These are phyloP conservation scores for Eidolon helvum DNA, from an alignment of 2,113 vertebrate genomes.

Conservation along the genomic window DNA sequence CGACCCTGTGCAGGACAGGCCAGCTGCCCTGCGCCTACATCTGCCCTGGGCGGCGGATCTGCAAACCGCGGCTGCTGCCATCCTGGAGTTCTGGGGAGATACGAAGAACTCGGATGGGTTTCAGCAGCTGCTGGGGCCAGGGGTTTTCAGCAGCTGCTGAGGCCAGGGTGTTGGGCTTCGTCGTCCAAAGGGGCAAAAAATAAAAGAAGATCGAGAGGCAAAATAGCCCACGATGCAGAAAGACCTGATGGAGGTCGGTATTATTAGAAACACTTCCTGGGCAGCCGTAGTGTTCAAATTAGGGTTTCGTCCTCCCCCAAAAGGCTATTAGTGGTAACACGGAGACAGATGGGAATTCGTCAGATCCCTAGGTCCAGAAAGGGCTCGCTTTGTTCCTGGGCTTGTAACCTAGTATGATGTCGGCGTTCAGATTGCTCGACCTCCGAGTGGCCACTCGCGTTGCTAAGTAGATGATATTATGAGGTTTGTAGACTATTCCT, in stretches of 20 bases:
- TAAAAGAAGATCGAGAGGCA: neutral
- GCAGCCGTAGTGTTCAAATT: neutral
- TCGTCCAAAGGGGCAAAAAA: neutral
- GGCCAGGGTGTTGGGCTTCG: neutral
- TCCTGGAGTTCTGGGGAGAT: slow-evolving; percentile 56
- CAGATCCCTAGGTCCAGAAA: neutral
- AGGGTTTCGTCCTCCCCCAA: neutral
- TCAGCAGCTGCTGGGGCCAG: too few relatives aligned
- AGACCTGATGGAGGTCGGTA: neutral
- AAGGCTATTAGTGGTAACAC: neutral
- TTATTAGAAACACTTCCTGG: neutral
- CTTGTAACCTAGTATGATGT: neutral
- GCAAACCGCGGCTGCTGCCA: neutral
- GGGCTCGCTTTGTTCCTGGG: neutral
- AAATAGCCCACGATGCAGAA: neutral
- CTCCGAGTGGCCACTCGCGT: neutral
- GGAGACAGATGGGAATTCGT: neutral
- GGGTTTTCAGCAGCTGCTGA: slow-evolving; percentile 40
- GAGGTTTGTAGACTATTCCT: neutral
- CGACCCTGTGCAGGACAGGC: neutral
- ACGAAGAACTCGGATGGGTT: slow-evolving; percentile 10
- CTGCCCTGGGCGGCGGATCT: slow-evolving; percentile 40
- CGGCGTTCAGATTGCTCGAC: neutral
- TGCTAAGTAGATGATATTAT: neutral
- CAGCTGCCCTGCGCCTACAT: neutral